A percentile compares a stretch with the other conserved stretches of the same genome.
phyloP scores from a whole-genome alignment of 2,113 vertebrate genomes.

The Heterotis niloticus region DNA sequence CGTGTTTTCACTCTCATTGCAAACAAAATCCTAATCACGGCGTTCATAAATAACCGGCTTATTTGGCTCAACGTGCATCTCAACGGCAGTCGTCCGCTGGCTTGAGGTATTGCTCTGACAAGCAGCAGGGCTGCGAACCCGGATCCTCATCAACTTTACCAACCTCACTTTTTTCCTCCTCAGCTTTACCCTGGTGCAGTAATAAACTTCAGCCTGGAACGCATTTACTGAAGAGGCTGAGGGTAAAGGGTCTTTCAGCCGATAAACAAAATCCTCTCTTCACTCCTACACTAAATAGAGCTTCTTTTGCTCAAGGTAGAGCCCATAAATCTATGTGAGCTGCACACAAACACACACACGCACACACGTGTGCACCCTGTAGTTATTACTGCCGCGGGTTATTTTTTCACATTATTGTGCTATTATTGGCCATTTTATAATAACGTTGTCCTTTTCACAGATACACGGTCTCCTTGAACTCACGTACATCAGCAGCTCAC shows the following conservation, averaged over 20 bases:
- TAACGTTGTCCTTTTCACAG: too few species aligned
- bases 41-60: constrained; percentile 17
- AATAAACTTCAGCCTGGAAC: background rate
- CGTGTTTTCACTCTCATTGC: constrained; percentile 3
- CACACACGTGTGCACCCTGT: background rate
- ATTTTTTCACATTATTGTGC: too few species aligned
- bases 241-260: background rate
- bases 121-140: background rate
- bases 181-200: background rate
- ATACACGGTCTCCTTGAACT: background rate
- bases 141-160: too few species aligned
- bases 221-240: background rate
- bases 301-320: background rate
- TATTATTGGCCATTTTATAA: too few species aligned
- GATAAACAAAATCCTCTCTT: background rate
- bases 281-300: background rate
- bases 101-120: background rate
- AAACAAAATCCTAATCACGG: constrained; percentile 20
- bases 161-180: too few species aligned
- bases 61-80: background rate
- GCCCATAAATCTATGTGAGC: background rate
- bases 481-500: background rate
- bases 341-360: background rate
- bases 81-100: background rate
- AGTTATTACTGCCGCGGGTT: too few species aligned